These are phyloP conservation scores for Cyclophora punctaria DNA, from an alignment of 2,888 invertebrate species.

Conservation along the genomic window DNA sequence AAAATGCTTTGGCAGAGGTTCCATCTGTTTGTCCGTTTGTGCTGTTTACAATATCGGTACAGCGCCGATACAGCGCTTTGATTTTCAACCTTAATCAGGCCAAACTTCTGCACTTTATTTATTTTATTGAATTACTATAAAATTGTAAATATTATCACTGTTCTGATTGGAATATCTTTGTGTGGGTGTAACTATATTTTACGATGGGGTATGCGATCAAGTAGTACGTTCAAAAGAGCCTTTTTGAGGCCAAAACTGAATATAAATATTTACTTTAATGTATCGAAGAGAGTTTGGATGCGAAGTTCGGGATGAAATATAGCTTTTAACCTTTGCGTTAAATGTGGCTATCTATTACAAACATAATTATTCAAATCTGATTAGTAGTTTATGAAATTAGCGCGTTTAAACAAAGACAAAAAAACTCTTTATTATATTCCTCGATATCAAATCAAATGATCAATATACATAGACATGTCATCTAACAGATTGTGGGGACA, in stretches of 20 bases:
- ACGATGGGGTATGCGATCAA: no score
- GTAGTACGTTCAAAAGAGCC: no score
- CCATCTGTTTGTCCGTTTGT: not conserved
- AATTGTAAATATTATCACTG: no score
- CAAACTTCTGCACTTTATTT: constrained; percentile 1
- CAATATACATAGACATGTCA: constrained; percentile 57
- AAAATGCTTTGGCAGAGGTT: constrained; percentile 1
- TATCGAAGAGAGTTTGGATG: no score
- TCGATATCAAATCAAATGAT: constrained; percentile 6
- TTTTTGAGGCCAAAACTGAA: no score
- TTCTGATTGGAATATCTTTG: no score
- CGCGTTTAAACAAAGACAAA: no score
- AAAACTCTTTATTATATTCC: not conserved
- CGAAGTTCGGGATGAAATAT: not conserved
- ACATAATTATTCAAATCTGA: no score
- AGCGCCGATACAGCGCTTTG: constrained; percentile 9
- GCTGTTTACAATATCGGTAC: constrained; percentile 16
- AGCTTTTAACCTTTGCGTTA: not conserved
- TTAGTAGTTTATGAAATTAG: no score
- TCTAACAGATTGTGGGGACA: constrained; percentile 76
- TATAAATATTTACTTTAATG: no score
- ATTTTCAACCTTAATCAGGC: constrained; percentile 11
- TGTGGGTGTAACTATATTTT: no score
- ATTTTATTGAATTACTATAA: not conserved
- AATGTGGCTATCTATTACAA: no score